Evolutionary conservation across 1,140 invertebrate species (phyloP), one percentile per base, ranked within the genome.

Genomic region (Drosophila pallidifrons): DNA sequence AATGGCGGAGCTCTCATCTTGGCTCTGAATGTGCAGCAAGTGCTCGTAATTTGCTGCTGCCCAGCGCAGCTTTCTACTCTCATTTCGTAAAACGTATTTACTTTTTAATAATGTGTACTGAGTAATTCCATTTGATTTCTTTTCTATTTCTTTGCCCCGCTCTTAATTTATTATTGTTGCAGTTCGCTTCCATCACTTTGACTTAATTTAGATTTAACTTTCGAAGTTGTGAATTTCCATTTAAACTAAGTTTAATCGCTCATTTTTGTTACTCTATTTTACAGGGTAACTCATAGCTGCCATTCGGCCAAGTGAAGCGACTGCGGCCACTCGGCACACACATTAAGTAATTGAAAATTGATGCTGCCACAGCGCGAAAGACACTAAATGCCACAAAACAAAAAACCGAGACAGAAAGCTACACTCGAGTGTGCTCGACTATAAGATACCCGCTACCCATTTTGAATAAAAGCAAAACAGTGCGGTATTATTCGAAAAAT

Each of bases 271-370:
- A 25, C 3, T 25, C 20, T 32, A 32, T 8, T 38, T 38, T 38
- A 10, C 35, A 20, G 28, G 7, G 20, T n/a, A 13, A 11, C 58
- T 20, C 41, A 4, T 13, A 13, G 41, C 2, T 43, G 45, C n/a
- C 1, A 20, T 13, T 45, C 38, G 13, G 1, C 20, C 7, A n/a
- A 8, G 35, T 1, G 8, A 4, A 20, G 46, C 20, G 28, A 10
- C 73, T 54, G 43, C 66, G 52, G 25, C 10, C 61, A 66, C 32
- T 75, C 45, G 51, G 52, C 47, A 70, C 67, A 76, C 57, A 77
- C 68, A 79, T 79, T 79, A 79, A 79, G 77, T 79, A 79, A 79
- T 79, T 79, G 77, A 38, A 79, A 79, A 79, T 64, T 69, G 70
- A 69, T 66, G 69, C 54, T 66, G 54, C 52, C 52, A 41, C n/a